Evolutionary conservation across 2,113 vertebrate genomes (phyloP).

Genomic region (Colossoma macropomum): DNA sequence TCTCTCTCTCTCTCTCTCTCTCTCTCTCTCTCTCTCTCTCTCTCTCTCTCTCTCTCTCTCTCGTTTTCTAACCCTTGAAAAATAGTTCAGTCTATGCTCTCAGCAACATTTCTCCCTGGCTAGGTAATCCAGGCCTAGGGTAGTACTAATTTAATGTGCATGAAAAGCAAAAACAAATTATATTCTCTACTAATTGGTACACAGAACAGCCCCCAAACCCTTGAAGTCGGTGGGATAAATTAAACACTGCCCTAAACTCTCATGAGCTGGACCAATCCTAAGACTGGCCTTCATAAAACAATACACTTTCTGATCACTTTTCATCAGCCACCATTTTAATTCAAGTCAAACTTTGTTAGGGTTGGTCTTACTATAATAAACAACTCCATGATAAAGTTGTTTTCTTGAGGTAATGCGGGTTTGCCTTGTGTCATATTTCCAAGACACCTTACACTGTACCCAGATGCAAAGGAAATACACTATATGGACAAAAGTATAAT

Average conservation of each 20-base stretch:
- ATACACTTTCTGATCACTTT: too few relatives aligned
- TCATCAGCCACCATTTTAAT: too few relatives aligned
- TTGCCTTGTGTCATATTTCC: too few relatives aligned
- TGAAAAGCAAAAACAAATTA: not conserved
- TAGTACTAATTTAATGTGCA: slow-evolving; percentile 11
- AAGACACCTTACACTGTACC: too few relatives aligned
- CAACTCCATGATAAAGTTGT: too few relatives aligned
- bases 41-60: not conserved
- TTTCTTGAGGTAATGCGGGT: too few relatives aligned
- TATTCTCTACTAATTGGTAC: slow-evolving; percentile 3
- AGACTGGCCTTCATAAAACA: not conserved
- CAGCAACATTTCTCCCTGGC: not conserved
- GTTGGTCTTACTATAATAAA: too few relatives aligned
- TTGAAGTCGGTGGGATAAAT: not conserved
- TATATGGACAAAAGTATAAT: too few relatives aligned
- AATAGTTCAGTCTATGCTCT: not conserved
- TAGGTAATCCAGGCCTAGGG: not conserved
- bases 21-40: not conserved
- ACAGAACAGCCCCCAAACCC: not conserved
- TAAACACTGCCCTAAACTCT: slow-evolving; percentile 12
- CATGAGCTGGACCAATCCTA: not conserved
- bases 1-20: not conserved
- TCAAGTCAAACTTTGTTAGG: too few relatives aligned
- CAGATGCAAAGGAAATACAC: too few relatives aligned
- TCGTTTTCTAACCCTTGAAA: not conserved